Percentiles rank a stretch among this genome's conserved stretches.
Conservation (phyloP, 2,797 vertebrate species). For the Macroramphosus scolopax region DNA sequence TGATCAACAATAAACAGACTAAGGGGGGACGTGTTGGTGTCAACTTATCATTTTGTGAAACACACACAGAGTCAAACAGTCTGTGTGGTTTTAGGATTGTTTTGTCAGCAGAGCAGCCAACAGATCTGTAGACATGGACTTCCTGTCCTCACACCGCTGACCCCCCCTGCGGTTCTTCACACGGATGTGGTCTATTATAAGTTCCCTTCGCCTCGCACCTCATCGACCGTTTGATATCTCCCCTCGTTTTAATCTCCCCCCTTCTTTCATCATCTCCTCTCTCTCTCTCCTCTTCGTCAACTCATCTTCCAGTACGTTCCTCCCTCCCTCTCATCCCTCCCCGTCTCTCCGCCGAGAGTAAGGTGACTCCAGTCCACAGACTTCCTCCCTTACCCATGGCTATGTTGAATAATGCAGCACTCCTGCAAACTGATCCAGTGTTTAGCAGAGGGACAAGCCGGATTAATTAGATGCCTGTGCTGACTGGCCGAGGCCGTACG, state of each 20-base stretch:
- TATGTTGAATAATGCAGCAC: constrained; percentile 77
- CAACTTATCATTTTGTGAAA: neutral
- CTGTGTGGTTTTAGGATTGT: constrained; percentile 17
- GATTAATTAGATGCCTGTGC: constrained; percentile 77
- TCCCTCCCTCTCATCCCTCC: constrained; percentile 41
- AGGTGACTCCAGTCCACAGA: constrained; percentile 69
- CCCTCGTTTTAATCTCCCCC: constrained; percentile 41
- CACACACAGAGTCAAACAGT: neutral
- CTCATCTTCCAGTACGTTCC: constrained; percentile 44
- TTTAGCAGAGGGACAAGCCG: constrained; percentile 69
- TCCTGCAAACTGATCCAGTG: constrained; percentile 73
- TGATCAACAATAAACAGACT: constrained; percentile 74
- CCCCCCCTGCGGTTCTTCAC: constrained; percentile 51
- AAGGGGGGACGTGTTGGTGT: constrained; percentile 47
- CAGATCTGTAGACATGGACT: constrained; percentile 38
- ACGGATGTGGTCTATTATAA: constrained; percentile 36
- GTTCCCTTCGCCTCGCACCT: constrained; percentile 32
- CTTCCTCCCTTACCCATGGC: constrained; percentile 64
- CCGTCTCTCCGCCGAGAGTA: constrained; percentile 39
- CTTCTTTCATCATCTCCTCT: constrained; percentile 23
- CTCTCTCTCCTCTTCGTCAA: constrained; percentile 24
- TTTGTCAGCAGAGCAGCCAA: constrained; percentile 55
- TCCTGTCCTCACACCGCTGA: constrained; percentile 43
- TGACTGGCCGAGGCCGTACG: constrained; percentile 21
- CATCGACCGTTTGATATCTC: constrained; percentile 54